Evolutionary conservation across 1,140 invertebrate genomes (phyloP).

Genomic region (Pygmarrhopalites habei): DNA sequence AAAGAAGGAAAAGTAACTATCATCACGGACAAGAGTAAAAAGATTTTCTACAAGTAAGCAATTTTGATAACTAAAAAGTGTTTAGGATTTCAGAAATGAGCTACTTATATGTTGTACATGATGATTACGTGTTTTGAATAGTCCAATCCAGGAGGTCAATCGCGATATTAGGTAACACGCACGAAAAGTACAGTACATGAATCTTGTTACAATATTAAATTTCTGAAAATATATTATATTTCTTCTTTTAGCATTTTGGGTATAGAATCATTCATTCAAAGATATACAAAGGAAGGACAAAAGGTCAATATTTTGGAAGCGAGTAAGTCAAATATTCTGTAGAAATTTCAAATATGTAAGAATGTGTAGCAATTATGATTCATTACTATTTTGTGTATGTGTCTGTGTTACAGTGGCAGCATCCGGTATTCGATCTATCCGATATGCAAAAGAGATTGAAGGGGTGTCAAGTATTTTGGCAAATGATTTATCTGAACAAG

Average conservation of each 20-base stretch:
- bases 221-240: slow-evolving; percentile 19
- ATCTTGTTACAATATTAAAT: slow-evolving; percentile 2
- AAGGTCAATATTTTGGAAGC: slow-evolving; percentile 71
- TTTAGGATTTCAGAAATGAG: too few relatives aligned
- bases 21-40: slow-evolving; percentile 51
- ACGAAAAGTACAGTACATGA: neutral
- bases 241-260: slow-evolving; percentile 46
- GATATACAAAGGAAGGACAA: slow-evolving; percentile 33
- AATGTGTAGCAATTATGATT: neutral
- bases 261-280: slow-evolving; percentile 36
- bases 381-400: slow-evolving; percentile 20
- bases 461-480: slow-evolving; percentile 75
- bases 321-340: too few relatives aligned
- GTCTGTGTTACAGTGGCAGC: slow-evolving; percentile 93
- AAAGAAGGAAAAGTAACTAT: slow-evolving; percentile 69
- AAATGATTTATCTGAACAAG: slow-evolving; percentile 85
- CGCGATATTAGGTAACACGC: slow-evolving; percentile 73
- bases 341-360: slow-evolving; percentile 49
- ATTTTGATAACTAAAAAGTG: too few relatives aligned
- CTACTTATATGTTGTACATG: too few relatives aligned
- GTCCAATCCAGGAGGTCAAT: slow-evolving; percentile 96
- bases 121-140: too few relatives aligned
- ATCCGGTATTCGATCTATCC: slow-evolving; percentile 85
- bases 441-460: slow-evolving; percentile 90
- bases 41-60: slow-evolving; percentile 59